phyloP scores from a whole-genome alignment of 2,113 vertebrate species.

The Tenebrosternarchus preto region DNA sequence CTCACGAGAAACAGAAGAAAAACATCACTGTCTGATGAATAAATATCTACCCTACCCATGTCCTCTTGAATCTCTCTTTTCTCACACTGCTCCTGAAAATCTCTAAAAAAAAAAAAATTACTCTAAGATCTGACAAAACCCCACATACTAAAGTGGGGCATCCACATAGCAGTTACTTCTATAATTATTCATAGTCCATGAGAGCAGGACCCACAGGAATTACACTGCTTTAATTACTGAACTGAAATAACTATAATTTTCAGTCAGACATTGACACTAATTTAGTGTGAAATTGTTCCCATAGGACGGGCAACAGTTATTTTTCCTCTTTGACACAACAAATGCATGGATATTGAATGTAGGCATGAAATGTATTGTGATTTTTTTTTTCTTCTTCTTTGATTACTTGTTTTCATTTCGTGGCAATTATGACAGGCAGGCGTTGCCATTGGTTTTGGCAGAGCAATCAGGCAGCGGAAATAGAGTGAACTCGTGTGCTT shows the following conservation, averaged over 20 bases:
- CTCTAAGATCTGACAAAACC: neutral
- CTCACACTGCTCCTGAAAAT: neutral
- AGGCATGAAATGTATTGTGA: constrained; percentile 8
- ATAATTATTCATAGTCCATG: neutral
- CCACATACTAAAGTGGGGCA: constrained; percentile 18
- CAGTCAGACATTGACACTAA: neutral
- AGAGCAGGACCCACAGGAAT: constrained; percentile 6
- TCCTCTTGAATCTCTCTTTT: neutral
- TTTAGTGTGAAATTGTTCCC: constrained; percentile 7
- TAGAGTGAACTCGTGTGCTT: constrained; percentile 22
- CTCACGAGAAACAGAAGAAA: constrained; percentile 32
- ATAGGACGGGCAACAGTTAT: neutral
- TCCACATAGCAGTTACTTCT: constrained; percentile 14
- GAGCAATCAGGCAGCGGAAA: constrained; percentile 38
- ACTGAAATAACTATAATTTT: constrained; percentile 11
- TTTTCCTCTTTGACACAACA: neutral
- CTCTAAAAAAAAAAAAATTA: neutral
- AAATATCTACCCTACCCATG: constrained; percentile 15
- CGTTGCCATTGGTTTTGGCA: constrained; percentile 28
- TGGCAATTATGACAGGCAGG: constrained; percentile 45
- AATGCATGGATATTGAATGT: constrained; percentile 9
- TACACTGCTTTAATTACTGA: constrained; percentile 12
- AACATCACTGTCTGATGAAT: constrained; percentile 34
- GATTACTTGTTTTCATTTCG: constrained; percentile 31
- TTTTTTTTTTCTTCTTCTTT: constrained; percentile 21